Evolutionary conservation across 2,797 vertebrate genomes (phyloP), one percentile per base, ranked within the genome.

Genomic region (Brotogeris chrysoptera): DNA sequence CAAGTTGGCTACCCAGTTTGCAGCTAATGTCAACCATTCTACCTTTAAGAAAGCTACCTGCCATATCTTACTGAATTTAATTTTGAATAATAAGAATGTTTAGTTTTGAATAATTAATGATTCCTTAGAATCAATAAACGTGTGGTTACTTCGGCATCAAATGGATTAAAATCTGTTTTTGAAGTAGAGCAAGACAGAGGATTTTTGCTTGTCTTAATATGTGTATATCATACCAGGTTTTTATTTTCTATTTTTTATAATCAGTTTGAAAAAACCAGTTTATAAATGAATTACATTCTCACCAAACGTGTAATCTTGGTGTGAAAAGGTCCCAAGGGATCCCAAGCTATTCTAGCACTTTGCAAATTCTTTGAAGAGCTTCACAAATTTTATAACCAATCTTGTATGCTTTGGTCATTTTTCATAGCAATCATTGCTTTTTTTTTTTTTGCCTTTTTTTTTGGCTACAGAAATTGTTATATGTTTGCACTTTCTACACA

Each of bases 261-360:
- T 52, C 14, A 32, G 9, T 82, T 87, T 59, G 27, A 79, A 49
- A 16, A 47, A 47, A 47, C 47, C 47, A 47, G 47, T 47, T 47
- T 47, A 47, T 47, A 25, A 47, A 36, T 76, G 23, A 84, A 38
- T 28, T 52, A 46, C 1, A 0, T 65, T 73, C 24, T 72, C 16
- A 36, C 13, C 65, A 47, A 80, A 28, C 21, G 34, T 80, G 5
- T 28, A 50, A 6, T 59, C 15, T 74, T 71, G 32, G 23, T 57
- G 52, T 3, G 3, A 17, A 61, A 52, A 81, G 17, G 25, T 80
- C 34, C 41, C 0, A 0, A 3, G 17, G 23, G 21, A 81, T 79
- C 36, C 43, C 36, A 83, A 28, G 14, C 13, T 89, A 23, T 30
- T 43, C 6, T 84, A 8, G 27, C 28, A 11, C 17, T 74, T 89